These are phyloP conservation scores for Lampris incognitus DNA, from an alignment of 2,113 vertebrate genomes.

Conservation along the genomic window DNA sequence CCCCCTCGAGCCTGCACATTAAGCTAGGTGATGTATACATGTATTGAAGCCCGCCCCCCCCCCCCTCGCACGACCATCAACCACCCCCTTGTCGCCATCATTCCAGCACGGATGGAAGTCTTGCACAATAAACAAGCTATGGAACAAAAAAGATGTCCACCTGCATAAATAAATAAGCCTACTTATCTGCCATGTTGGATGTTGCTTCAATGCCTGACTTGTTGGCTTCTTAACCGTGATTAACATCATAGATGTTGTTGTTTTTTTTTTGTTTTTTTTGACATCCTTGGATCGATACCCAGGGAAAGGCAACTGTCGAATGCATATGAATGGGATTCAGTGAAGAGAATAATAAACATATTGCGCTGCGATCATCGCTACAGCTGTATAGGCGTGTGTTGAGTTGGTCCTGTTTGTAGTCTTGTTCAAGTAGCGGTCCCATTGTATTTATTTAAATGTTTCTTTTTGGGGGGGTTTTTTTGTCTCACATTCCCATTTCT, in stretches of 20 bases:
- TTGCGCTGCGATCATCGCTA: conserved; percentile 71
- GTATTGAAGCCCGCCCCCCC: conserved; percentile 38
- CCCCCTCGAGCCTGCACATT: conserved; percentile 45
- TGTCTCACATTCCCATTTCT: conserved; percentile 82
- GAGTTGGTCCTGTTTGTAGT: conserved; percentile 78
- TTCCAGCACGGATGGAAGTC: conserved; percentile 41
- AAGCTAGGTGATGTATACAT: conserved; percentile 51
- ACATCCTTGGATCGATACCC: conserved; percentile 10
- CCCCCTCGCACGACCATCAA: not conserved
- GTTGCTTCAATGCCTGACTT: conserved; percentile 48
- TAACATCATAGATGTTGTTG: conserved; percentile 51
- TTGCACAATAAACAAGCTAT: conserved; percentile 44
- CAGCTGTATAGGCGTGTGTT: conserved; percentile 69
- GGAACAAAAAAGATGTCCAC: conserved; percentile 26
- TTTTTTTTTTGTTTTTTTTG: not conserved
- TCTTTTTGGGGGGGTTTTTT: conserved; percentile 67
- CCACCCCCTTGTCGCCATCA: conserved; percentile 29
- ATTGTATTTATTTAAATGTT: conserved; percentile 87
- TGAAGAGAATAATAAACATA: conserved; percentile 75
- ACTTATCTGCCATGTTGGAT: conserved; percentile 27
- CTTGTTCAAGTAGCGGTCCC: conserved; percentile 80
- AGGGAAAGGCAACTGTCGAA: conserved; percentile 53
- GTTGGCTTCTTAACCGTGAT: conserved; percentile 48
- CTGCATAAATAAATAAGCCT: conserved; percentile 41
- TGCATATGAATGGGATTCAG: conserved; percentile 60